Conservation (phyloP, 2,888 invertebrate species). For the Pseudococcus viburni region DNA sequence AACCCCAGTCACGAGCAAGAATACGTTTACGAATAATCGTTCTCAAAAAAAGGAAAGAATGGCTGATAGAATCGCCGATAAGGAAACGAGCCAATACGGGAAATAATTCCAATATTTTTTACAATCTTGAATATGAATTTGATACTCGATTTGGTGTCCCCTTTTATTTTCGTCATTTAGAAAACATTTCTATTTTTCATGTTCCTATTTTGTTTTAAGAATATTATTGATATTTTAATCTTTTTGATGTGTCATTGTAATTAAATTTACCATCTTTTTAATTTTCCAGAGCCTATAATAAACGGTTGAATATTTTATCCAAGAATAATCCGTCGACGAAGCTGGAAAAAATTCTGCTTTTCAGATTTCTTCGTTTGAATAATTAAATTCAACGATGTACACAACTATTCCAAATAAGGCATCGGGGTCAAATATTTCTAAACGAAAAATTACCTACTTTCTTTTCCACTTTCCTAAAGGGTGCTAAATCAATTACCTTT, state of each 20-base stretch:
- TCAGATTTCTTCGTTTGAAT: no score
- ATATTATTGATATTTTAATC: not conserved
- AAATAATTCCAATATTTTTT: constrained; percentile 13
- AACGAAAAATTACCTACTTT: no score
- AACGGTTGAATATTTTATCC: no score
- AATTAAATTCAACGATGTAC: no score
- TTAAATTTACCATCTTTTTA: no score
- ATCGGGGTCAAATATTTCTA: no score
- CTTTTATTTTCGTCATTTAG: not conserved
- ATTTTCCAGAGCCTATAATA: no score
- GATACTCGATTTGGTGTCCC: not conserved
- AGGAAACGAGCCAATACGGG: constrained; percentile 32
- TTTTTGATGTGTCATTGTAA: no score
- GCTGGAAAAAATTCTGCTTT: no score
- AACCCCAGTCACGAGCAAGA: constrained; percentile 17
- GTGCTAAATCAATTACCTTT: not conserved
- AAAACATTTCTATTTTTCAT: constrained; percentile 13
- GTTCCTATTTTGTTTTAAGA: constrained; percentile 7
- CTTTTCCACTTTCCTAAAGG: no score
- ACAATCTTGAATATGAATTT: not conserved
- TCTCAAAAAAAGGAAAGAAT: constrained; percentile 48
- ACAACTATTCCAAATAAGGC: no score
- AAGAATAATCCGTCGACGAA: no score
- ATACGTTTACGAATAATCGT: not conserved
- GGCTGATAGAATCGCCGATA: constrained; percentile 33